Base-by-base conservation (phyloP, 2,797 vertebrate genomes). In the Platalea minor region DNA sequence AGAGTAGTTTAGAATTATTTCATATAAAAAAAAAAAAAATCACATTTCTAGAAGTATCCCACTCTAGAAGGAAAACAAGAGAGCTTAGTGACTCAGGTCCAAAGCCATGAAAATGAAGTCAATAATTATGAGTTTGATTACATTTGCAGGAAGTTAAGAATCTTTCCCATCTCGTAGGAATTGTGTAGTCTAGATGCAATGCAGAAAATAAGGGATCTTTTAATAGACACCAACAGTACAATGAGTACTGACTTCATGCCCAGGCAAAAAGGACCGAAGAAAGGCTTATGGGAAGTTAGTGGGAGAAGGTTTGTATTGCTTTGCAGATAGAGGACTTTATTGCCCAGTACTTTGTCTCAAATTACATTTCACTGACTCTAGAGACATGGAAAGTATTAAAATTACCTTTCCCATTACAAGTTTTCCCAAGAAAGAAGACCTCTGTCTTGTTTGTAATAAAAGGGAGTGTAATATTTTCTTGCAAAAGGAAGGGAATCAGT, bases 401-500 rank as follows among this genome's bases (percentile, higher is more conserved):
- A 88, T 91, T 92, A 53, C 37, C 48, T 95, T 95, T 91, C 45
- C 48, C 46, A 8, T 94, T 87, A 33, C n/a, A 50, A 68, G 7
- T 79, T 85, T 91, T 92, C 50, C 80, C 61, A 37, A 91, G 60
- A 63, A 86, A 90, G 91, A 91, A 25, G 43, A 73, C 48, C 18
- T 9, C 56, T 82, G 33, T 59, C 82, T 92, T 81, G 17, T 81
- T 84, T 80, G 25, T 39, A 85, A 91, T 87, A 75, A 90, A 96
- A 95, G 24, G 33, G 82, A 85, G 65, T 6, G 11, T 70, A 89
- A 70, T 51, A 88, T 79, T 77, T 96, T 90, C 85, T 92, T 90
- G 65, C 74, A 95, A 90, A 97, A 90, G 85, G 70, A 91, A 93
- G 61, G 63, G 64, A 83, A 91, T 83, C 37, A 56, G 50, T 88